Evolutionary conservation across 92 coral and sea anemone species (phyloP).

Genomic region (Paragorgia papillata): DNA sequence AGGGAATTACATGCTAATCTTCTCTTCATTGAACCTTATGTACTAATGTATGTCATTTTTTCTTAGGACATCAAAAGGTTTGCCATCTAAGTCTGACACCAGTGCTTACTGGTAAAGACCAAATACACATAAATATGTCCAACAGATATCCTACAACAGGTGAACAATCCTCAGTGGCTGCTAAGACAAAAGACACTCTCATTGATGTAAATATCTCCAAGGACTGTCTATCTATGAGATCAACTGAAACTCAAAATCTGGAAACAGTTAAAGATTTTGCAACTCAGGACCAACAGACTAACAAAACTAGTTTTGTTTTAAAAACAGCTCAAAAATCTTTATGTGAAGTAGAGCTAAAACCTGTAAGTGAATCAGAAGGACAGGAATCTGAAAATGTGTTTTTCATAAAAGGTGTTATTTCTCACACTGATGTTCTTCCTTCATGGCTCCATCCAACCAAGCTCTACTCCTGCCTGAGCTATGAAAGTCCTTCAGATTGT

Average conservation of each 20-base stretch:
- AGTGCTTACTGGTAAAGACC: background rate
- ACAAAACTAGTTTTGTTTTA: background rate
- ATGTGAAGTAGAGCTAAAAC: background rate
- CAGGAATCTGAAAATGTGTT: conserved; percentile 34
- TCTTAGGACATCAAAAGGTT: background rate
- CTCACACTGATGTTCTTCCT: conserved; percentile 65
- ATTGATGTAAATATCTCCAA: no score
- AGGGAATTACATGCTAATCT: no score
- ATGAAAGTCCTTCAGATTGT: conserved; percentile 9
- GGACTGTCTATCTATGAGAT: no score
- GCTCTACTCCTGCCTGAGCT: conserved; percentile 75
- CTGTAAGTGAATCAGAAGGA: background rate
- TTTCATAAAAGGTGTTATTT: conserved; percentile 71
- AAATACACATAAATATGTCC: background rate
- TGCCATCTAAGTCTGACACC: background rate
- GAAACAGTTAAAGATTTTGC: background rate
- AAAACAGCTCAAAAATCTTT: background rate
- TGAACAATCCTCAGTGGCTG: background rate
- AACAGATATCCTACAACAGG: background rate
- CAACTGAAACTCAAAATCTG: no score
- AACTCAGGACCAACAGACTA: conserved; percentile 5
- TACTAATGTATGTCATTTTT: background rate
- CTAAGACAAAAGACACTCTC: background rate
- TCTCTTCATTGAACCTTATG: background rate
- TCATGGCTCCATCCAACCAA: conserved; percentile 83